Evolutionary conservation across 2,113 vertebrate species (phyloP), one percentile per base, ranked within the genome.

Genomic region (Ramphastos sulfuratus): DNA sequence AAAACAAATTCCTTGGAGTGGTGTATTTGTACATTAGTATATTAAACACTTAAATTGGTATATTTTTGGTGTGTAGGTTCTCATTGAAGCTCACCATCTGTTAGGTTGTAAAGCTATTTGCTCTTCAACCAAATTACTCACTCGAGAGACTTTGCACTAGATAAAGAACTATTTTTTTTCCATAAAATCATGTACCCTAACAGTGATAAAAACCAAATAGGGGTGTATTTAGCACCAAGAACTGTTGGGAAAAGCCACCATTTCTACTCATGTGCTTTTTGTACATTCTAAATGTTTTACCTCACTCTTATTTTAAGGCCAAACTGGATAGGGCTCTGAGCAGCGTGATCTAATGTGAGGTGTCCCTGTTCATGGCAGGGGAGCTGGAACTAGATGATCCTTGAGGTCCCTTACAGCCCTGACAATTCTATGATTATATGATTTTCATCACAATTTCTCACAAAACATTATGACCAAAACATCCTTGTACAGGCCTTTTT

Each of bases 91-190:
- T 73, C 14, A 12, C 59, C 70, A 55, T 81, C 63, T 84, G 58
- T 72, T 92, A 75, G 24, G 10, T 30, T 65, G 12, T 83, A 82
- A 93, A 95, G 16, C 18, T 79, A 70, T 84, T 88, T 93, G 20
- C 39, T 90, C 31, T 84, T 85, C 77, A 93, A 89, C 20, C 15
- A 92, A 84, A 92, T 70, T 70, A 75, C 50, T 79, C 21, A 70
- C 35, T 55, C 72, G 50, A 88, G 70, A 94, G 35, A 18, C 1
- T 86, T 88, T 76, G 59, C 25, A 31, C 23, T 54, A 81, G 37
- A 81, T 74, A 78, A 85, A 87, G 15, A 48, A 58, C 28, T 12
- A 2, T 1, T 70, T 74, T 83, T 83, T 48, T 5, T 3, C 0
- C 73, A 82, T 31, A 92, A 75, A 7, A 63, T 8, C 58, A 48